Evolutionary conservation across 2,888 invertebrate species (phyloP), one percentile per base, ranked within the genome.

Genomic region (Nemotelus pantherinus): DNA sequence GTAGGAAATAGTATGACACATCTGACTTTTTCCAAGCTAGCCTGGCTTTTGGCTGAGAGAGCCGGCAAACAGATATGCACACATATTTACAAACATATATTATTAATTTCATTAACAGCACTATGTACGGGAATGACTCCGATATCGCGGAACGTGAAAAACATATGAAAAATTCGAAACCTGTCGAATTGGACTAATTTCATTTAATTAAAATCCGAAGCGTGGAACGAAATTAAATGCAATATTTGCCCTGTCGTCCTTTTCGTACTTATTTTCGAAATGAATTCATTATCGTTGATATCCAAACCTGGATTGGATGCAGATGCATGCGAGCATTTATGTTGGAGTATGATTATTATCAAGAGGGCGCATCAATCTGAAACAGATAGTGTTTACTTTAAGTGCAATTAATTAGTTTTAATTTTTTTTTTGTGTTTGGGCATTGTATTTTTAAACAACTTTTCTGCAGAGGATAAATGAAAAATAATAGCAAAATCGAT

Each of bases 81-180:
- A 25, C 25, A 25, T 25, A 25, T 25, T 25, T 25, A 25, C 25
- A 25, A 25, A 25, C 25, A 65, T 65, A 47, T 68, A 41, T 70
- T 70, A 55, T 70, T 70, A 53, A 55, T 53, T 53, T 70, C 41
- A 70, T 70, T 70, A 70, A 70, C 53, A 70, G 55, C n/a, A 9
- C 43, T 63, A 48, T 25, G 6, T 9, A 25, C 10, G 57, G 57
- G 3, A 25, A 57, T 57, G 57, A 10, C 57, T 10, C 10, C 57
- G 25, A 58, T n/a, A 63, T 63, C 63, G 39, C 3, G 4, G 25
- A 41, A 10, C 63, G 5, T 41, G 63, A 63, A 63, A 7, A 53
- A 53, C 53, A 53, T 53, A 53, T 53, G 53, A 53, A 43, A 64
- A 53, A 53, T 53, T 53, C 7, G 53, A 53, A 53, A 53, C 10